These are phyloP conservation scores for Hesperophylax magnus DNA, from an alignment of 1,140 invertebrate genomes.

Conservation along the genomic window DNA sequence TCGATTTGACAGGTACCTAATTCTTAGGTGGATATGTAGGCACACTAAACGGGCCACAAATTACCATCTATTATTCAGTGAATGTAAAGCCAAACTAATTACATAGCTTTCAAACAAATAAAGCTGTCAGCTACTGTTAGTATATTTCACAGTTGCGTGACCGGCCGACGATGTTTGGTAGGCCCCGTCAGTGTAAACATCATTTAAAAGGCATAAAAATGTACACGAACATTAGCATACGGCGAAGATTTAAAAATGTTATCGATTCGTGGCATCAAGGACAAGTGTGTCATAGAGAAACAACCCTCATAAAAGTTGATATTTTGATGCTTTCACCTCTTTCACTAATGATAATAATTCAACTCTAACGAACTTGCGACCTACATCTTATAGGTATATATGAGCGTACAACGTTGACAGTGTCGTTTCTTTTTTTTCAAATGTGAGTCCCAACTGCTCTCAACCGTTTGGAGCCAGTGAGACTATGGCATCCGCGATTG, in stretches of 20 bases:
- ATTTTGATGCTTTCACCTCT: no score
- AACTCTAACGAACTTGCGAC: no score
- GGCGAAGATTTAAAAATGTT: constrained; percentile 9
- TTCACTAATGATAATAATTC: no score
- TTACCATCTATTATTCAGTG: constrained; percentile 35
- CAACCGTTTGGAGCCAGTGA: no score
- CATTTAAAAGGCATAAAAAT: constrained; percentile 17
- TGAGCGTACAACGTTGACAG: no score
- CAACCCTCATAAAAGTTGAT: no score
- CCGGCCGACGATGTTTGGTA: background rate
- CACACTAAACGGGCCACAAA: constrained; percentile 25
- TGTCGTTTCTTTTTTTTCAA: no score
- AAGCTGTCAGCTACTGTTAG: constrained; percentile 36
- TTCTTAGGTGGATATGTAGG: background rate
- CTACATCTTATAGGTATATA: no score
- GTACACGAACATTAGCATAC: background rate
- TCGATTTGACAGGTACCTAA: constrained; percentile 8
- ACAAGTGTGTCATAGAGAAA: background rate
- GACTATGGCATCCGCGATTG: no score
- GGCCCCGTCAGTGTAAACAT: background rate
- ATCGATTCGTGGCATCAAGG: constrained; percentile 4
- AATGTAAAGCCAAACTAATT: constrained; percentile 37
- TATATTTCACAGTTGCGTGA: constrained; percentile 39
- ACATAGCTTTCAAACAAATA: constrained; percentile 37
- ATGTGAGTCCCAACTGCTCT: no score